These are phyloP conservation scores for Chiloscyllium punctatum DNA, from an alignment of 2,797 vertebrate species.

Conservation along the genomic window DNA sequence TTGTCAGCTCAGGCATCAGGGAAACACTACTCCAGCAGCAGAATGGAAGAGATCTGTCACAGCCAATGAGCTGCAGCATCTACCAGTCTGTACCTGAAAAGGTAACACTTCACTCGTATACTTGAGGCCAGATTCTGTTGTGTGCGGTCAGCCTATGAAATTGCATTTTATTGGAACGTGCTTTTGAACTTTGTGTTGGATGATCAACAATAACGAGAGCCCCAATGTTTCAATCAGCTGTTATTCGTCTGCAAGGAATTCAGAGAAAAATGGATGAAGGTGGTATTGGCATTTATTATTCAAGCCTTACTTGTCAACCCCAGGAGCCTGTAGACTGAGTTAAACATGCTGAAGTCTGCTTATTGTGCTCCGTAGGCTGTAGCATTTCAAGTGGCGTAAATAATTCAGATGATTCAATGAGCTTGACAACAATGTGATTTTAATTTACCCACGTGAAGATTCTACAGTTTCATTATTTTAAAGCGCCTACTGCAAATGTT, in stretches of 20 bases:
- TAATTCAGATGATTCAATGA: not conserved
- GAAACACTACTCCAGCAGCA: not conserved
- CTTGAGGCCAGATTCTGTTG: not conserved
- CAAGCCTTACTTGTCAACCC: not conserved
- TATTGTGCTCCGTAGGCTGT: not conserved
- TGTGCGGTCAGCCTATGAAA: not conserved
- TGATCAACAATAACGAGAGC: not conserved
- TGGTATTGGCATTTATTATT: not conserved
- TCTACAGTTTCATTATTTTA: slow-evolving; percentile 22
- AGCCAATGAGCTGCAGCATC: not conserved
- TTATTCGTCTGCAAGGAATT: not conserved
- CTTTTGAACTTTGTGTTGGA: not conserved
- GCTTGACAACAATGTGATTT: slow-evolving; percentile 11
- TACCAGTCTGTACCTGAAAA: not conserved
- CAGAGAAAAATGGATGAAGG: not conserved
- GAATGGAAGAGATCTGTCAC: not conserved
- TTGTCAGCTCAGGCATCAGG: not conserved
- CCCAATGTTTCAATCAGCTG: not conserved
- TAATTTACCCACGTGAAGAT: slow-evolving; percentile 17
- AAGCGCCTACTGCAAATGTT: not conserved
- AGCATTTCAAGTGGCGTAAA: not conserved
- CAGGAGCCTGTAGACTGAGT: not conserved
- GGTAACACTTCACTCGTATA: not conserved
- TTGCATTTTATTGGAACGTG: not conserved
- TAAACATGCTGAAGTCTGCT: not conserved